Base-by-base conservation (phyloP, 2,113 vertebrate genomes). In the Melanostigma gelatinosum region DNA sequence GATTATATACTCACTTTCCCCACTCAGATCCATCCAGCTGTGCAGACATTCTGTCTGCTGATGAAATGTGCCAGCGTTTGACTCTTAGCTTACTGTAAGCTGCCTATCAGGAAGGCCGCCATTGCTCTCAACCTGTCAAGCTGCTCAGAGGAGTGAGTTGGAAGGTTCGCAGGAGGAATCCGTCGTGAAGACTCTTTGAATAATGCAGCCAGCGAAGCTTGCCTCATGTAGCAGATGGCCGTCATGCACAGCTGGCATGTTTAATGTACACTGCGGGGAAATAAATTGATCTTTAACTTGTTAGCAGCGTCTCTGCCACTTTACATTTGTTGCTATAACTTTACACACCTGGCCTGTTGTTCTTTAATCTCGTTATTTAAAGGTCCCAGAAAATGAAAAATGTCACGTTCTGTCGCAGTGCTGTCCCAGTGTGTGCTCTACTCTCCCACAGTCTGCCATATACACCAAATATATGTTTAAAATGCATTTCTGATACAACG, bases 261-360 rank as follows among this genome's bases (percentile, higher is more conserved):
- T 75, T 40, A 52, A 58, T 54, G 6, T 42, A 8, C 18, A 58
- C 40, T 4, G 27, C 34, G 42, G 55, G n/a, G 34, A 32, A 50
- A 7, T 6, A 68, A 75, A 77, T 81, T 15, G 70, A 72, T 75
- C 65, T 48, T 16, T 50, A 22, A 42, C 76, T 72, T 62, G 61
- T 61, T 68, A 44, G 32, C 66, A 34, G 27, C 27, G 38, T 60
- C 40, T 55, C 22, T 46, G 29, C 52, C 70, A 57, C 50, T 73
- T 63, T 24, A 11, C 52, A 60, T 75, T 48, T 77, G 36, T 4
- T 67, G 8, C 22, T 10, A 32, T 29, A 29, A 57, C 50, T 73
- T 63, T 24, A 11, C 52, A 60, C 72, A 27, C 55, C 24, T 7
- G 61, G 5, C 4, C 10, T 36, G 4, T n/a, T 3, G n/a, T 6